Conservation (phyloP, 2,888 invertebrate species). For the Pantelozetes paolii region DNA sequence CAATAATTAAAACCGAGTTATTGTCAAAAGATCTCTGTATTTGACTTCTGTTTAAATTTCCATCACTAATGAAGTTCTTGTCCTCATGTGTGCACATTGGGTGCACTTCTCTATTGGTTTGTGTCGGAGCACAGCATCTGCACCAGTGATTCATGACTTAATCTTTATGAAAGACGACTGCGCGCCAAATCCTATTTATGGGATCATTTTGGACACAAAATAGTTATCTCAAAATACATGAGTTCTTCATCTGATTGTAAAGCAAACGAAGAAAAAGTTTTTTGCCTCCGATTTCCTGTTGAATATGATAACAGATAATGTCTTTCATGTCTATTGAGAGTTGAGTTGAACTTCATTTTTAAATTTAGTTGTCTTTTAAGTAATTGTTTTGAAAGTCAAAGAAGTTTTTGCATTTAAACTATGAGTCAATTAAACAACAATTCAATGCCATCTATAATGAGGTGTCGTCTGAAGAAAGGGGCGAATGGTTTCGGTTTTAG, state of each 20-base stretch:
- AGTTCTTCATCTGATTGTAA: not conserved
- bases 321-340: too few species aligned
- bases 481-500: slow-evolving; percentile 36
- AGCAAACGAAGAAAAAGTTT: not conserved
- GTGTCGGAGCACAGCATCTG: not conserved
- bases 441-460: slow-evolving; percentile 29
- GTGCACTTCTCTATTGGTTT: not conserved
- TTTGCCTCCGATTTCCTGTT: not conserved
- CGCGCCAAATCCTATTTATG: not conserved
- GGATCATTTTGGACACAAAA: not conserved
- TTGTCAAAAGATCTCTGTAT: not conserved
- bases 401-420: too few species aligned
- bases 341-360: too few species aligned
- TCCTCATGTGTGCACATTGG: not conserved
- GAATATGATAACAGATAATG: not conserved
- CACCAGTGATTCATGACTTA: slow-evolving; percentile 6
- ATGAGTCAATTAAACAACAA: not conserved
- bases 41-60: not conserved
- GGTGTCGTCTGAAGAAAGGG: slow-evolving; percentile 22
- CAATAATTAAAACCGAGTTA: too few species aligned
- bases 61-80: slow-evolving; percentile 21
- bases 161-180: not conserved
- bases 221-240: slow-evolving; percentile 4
- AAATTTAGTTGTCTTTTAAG: too few species aligned
- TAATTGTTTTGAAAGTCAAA: too few species aligned